Conservation (phyloP, 1,140 invertebrate species). For the Asobara japonica region DNA sequence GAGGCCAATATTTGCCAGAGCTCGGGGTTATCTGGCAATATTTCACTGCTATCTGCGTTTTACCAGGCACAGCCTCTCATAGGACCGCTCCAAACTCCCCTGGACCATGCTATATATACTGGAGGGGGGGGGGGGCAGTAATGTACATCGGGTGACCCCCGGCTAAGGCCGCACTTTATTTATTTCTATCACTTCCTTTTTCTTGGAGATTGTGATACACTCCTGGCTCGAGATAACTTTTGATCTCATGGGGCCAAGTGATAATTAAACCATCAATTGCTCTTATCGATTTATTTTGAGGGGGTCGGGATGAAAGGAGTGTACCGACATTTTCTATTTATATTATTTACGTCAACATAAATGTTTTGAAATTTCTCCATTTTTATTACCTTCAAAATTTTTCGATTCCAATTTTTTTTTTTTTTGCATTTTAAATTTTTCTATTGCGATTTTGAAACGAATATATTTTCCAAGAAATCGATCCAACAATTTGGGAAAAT, state of each 20-base stretch:
- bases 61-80: constrained; percentile 27
- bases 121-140: no score
- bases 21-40: constrained; percentile 41
- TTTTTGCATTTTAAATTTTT: no score
- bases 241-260: background rate
- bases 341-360: background rate
- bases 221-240: background rate
- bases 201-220: constrained; percentile 5
- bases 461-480: no score
- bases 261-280: constrained; percentile 1
- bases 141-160: background rate
- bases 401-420: no score
- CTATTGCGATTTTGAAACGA: no score
- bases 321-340: background rate
- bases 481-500: constrained; percentile 9
- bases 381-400: no score
- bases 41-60: constrained; percentile 43
- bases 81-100: constrained; percentile 15
- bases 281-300: background rate
- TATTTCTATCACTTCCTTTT: background rate
- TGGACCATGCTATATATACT: no score
- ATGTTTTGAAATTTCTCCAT: no score
- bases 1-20: constrained; percentile 38
- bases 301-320: background rate
- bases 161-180: background rate